phyloP scores from a whole-genome alignment of 2,113 vertebrate species.

The Lycaon pictus region DNA sequence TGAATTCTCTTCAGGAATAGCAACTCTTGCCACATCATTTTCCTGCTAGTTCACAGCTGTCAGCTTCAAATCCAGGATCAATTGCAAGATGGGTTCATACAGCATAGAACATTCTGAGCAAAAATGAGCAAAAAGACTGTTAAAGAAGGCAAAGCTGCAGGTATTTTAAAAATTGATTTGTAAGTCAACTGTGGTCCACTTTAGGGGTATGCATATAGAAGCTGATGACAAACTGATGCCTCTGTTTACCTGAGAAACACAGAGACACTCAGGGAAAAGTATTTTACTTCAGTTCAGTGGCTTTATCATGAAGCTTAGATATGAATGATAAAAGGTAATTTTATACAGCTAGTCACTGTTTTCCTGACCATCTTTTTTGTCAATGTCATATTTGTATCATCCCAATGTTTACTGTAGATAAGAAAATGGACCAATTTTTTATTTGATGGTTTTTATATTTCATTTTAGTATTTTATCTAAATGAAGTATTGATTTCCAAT shows the following conservation, averaged over 20 bases:
- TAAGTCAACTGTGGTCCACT: not conserved
- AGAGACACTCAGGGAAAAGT: not conserved
- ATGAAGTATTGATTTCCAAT: not conserved
- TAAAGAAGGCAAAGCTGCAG: not conserved
- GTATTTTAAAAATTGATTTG: conserved; percentile 26
- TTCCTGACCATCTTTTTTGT: not conserved
- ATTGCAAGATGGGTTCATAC: not conserved
- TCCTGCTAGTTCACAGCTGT: conserved; percentile 34
- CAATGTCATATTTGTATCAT: not conserved
- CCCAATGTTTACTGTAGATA: not conserved
- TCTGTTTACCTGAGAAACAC: not conserved
- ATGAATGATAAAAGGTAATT: not conserved
- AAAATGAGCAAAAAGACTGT: not conserved
- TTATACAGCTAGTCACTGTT: not conserved
- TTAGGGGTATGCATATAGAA: not conserved
- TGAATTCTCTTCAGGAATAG: not conserved
- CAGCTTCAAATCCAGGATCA: conserved; percentile 63
- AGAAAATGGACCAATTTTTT: not conserved
- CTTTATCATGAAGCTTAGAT: not conserved
- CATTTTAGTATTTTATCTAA: not conserved
- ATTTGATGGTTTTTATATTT: not conserved
- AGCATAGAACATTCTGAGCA: not conserved
- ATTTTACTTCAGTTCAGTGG: not conserved
- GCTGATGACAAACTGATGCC: not conserved
- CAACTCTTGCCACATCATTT: not conserved